A percentile compares a stretch with the other conserved stretches of the same genome.
These are phyloP conservation scores for Ardeotis arabs DNA, from an alignment of 2,113 vertebrate species.

Conservation along the genomic window DNA sequence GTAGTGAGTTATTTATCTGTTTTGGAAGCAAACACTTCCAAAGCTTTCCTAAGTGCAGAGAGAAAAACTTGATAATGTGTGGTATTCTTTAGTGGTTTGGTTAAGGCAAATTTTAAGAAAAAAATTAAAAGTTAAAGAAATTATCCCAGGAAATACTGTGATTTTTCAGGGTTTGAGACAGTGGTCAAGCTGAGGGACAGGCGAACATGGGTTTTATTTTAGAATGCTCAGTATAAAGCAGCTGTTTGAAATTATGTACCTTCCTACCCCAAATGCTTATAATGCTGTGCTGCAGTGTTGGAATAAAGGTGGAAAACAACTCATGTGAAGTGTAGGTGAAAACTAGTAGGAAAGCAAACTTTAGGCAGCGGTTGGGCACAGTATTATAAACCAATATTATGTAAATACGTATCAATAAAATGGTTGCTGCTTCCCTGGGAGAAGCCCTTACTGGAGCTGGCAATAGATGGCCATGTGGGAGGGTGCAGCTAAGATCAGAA, in stretches of 20 bases:
- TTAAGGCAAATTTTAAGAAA: not conserved
- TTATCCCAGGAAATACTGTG: not conserved
- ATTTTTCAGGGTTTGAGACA: not conserved
- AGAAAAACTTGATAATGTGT: not conserved
- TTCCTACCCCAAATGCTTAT: not conserved
- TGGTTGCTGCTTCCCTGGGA: not conserved
- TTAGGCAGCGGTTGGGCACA: not conserved
- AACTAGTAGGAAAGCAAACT: not conserved
- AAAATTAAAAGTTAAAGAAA: not conserved
- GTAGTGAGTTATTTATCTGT: not conserved
- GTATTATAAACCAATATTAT: not conserved
- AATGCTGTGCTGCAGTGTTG: not conserved
- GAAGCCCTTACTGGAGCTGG: not conserved
- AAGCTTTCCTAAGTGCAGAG: not conserved
- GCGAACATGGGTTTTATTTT: not conserved
- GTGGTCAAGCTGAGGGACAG: not conserved
- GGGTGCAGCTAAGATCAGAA: not conserved
- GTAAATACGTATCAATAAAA: not conserved
- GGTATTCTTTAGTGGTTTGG: not conserved
- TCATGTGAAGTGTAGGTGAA: not conserved
- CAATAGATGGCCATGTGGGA: rapidly evolving
- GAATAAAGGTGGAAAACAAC: not conserved
- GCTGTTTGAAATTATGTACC: not conserved
- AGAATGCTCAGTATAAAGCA: not conserved
- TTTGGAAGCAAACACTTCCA: not conserved